Base-by-base conservation (phyloP, 2,113 vertebrate genomes). In the Atlantisia rogersi region DNA sequence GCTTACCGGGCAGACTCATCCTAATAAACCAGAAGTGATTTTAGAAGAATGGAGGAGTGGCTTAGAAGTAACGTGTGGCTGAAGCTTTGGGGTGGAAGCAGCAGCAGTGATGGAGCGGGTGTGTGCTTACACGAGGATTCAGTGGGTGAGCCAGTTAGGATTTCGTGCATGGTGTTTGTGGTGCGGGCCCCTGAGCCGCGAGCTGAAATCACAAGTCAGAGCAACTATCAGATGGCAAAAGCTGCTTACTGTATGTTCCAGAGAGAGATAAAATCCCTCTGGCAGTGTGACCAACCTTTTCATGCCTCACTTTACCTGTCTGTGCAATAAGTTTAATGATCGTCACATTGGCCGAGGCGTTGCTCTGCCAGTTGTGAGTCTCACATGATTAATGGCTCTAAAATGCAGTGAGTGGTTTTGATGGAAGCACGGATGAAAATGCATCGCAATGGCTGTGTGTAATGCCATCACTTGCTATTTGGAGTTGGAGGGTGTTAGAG, bases 291-390 rank as follows among this genome's bases (percentile, higher is more conserved):
- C 74, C 96, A 77, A 94, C 83, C 81, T 97, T 94, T 96, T 95
- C 91, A 94, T 96, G 91, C 91, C 77, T 96, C 59, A 5, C 95
- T 91, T 95, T 97, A 94, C 91, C 91, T 89, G 94, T 89, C 95
- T 87, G 70, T 80, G 18, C 92, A 87, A 70, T 96, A 65, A 94
- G 59, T 79, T 58, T 96, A 94, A 96, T 91, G 70, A 92, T 92
- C 78, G 46, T 95, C 94, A 94, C 29, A 3, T 82, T 89, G 89
- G 95, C 91, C 65, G n/a, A 82, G 65, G 58, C 44, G 65, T 35
- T 95, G 95, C 63, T 53, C 28, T 73, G 83, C 48, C 20, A 14
- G 28, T 92, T 74, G 11, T 82, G 89, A 75, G 59, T n/a, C 56
- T 90, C 0, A 1, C 39, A 21, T 93, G 82, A 90, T 94, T 90